Base-by-base conservation (phyloP, 2,797 vertebrate species). In the Enteromius paludinosus region DNA sequence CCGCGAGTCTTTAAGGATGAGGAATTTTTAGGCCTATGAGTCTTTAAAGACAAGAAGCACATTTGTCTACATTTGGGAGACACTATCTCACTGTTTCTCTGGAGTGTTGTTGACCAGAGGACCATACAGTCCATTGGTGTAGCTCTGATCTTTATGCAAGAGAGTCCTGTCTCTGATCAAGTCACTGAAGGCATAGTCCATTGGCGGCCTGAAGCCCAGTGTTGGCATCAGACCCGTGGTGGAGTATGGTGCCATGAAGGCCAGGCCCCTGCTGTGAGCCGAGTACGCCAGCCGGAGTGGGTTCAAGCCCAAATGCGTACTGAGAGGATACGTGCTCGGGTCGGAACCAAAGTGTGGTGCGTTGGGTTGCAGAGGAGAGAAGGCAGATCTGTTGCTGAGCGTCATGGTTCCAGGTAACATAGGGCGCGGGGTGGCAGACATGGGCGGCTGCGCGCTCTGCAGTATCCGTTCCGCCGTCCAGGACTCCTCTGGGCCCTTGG, bases 171-270 rank as follows among this genome's bases (percentile, higher is more conserved):
- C 98, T 86, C 98, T 94, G 92, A 99, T 98, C 89, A 99, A 96
- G 92, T 99, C 98, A 92, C 97, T 99, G 89, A 99, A 99, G 83
- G 98, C 97, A 72, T 99, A 99, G 96, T 99, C 98, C 97, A 99
- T 95, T 81, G 97, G 98, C 20, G 98, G 97, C 83, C 98, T 95
- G 93, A 99, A 99, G 89, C 98, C 97, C 61, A 99, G 93, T 0
- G 98, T 96, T 91, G 98, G 98, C 96, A 99, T 96, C 76, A 99
- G 92, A 38, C 98, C 97, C 1, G 97, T 95, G 86, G 97, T 97
- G 87, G 97, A 98, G 92, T 99, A 99, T 20, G 98, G 98, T 41
- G 97, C 93, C 98, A 99, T 99, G 94, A 99, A 99, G 83, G 98
- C 97, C 90, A 99, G 96, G 86, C 98, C 98, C 20, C 98, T 95